Conservation (phyloP, 2,797 vertebrate species). For the Oreochromis grahami region DNA sequence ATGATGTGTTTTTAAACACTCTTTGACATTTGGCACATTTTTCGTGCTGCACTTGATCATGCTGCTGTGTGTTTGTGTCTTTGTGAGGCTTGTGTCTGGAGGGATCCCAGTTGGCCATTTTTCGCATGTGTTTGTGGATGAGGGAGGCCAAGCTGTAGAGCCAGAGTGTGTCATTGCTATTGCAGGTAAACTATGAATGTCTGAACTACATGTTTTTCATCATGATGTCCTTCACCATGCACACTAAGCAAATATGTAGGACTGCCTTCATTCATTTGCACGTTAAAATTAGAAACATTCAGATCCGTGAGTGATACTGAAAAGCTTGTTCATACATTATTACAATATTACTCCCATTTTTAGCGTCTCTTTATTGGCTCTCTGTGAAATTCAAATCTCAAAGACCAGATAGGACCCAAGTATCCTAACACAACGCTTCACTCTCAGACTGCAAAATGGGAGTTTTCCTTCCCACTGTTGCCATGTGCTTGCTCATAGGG, state of each 20-base stretch:
- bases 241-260: neutral
- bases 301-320: neutral
- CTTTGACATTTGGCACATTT: neutral
- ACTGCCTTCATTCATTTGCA: neutral
- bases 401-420: neutral
- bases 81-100: slow-evolving; percentile 80
- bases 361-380: neutral
- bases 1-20: neutral
- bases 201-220: neutral
- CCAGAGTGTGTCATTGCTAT: slow-evolving; percentile 83
- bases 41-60: neutral
- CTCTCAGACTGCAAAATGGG: neutral
- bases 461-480: neutral
- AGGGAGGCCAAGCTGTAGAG: slow-evolving; percentile 87
- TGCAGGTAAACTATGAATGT: slow-evolving; percentile 74
- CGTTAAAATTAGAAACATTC: neutral
- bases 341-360: neutral
- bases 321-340: neutral
- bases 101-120: slow-evolving; percentile 82
- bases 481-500: neutral
- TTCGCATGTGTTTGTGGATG: slow-evolving; percentile 91
- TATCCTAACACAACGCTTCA: neutral
- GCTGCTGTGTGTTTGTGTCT: neutral
- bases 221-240: neutral
- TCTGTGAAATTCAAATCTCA: neutral